phyloP scores from a whole-genome alignment of 2,888 invertebrate species.

The Sesia bembeciformis region DNA sequence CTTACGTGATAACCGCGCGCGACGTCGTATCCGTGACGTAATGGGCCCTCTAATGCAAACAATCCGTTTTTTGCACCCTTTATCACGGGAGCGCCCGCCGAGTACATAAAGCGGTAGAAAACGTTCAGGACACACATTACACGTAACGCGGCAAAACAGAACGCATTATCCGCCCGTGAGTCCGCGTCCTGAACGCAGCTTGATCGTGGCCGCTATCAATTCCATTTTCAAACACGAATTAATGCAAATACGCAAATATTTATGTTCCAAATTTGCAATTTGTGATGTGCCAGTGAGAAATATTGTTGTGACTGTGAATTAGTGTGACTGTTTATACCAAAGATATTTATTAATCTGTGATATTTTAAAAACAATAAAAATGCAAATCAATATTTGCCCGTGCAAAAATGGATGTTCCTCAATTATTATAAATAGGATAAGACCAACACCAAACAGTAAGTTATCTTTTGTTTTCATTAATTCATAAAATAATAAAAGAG shows the following conservation, averaged over 20 bases:
- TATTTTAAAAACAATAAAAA: slow-evolving; percentile 39
- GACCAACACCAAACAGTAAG: slow-evolving; percentile 39
- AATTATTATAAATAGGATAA: slow-evolving; percentile 19
- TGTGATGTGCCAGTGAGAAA: slow-evolving; percentile 36
- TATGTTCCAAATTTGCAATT: slow-evolving; percentile 14
- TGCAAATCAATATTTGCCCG: slow-evolving; percentile 26
- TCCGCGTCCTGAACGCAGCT: slow-evolving; percentile 35
- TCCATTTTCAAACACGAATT: slow-evolving; percentile 12
- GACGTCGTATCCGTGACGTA: slow-evolving; percentile 62
- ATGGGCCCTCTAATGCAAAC: slow-evolving; percentile 62
- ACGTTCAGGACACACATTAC: slow-evolving; percentile 68
- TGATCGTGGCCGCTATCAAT: slow-evolving; percentile 13
- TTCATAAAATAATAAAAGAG: no score
- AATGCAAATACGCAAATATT: background rate
- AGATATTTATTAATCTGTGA: slow-evolving; percentile 44
- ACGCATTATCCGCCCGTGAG: slow-evolving; percentile 49
- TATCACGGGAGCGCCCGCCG: slow-evolving; percentile 61
- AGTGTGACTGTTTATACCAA: slow-evolving; percentile 19
- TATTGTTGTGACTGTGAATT: slow-evolving; percentile 13
- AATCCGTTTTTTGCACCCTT: slow-evolving; percentile 70
- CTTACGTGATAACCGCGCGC: slow-evolving; percentile 48
- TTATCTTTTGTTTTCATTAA: slow-evolving; percentile 5
- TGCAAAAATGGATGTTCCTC: slow-evolving; percentile 36
- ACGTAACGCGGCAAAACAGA: slow-evolving; percentile 59
- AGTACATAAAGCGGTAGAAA: slow-evolving; percentile 66